Evolutionary conservation across 23 tunicate species (phyloP).

Genomic region (Phallusia fumigata): DNA sequence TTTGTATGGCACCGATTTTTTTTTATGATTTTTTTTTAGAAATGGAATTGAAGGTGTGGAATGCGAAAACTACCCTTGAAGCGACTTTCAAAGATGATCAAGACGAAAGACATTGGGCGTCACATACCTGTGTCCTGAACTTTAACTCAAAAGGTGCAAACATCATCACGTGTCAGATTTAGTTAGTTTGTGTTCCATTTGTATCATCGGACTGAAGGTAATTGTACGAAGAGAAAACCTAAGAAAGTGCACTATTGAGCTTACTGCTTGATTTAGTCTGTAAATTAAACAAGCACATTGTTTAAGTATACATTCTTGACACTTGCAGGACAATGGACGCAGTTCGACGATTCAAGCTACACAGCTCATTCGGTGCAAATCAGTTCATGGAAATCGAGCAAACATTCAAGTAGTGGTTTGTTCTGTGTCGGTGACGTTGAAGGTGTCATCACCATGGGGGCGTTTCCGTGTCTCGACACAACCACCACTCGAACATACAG

Average conservation of each 20-base stretch:
- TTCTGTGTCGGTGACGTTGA: background rate
- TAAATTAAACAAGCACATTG: too few relatives aligned
- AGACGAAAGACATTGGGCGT: background rate
- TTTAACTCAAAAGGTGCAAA: constrained; percentile 2
- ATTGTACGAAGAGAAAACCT: too few relatives aligned
- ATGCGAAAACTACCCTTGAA: background rate
- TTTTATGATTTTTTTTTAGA: too few relatives aligned
- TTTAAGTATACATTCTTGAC: too few relatives aligned
- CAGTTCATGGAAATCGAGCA: background rate
- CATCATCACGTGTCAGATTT: background rate
- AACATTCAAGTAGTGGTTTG: background rate
- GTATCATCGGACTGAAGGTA: too few relatives aligned
- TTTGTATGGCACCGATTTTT: too few relatives aligned
- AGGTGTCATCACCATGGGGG: constrained; percentile 1
- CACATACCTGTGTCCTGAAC: background rate
- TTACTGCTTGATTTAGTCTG: too few relatives aligned
- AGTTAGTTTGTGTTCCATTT: too few relatives aligned
- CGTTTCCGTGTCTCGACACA: background rate
- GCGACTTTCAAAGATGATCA: background rate
- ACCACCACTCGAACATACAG: background rate
- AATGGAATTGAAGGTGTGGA: background rate
- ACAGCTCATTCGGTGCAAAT: background rate
- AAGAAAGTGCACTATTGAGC: too few relatives aligned
- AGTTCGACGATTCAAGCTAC: background rate
- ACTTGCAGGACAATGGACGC: background rate